Evolutionary conservation across 2,797 vertebrate genomes (phyloP).

Genomic region (Sorex maritimensis): DNA sequence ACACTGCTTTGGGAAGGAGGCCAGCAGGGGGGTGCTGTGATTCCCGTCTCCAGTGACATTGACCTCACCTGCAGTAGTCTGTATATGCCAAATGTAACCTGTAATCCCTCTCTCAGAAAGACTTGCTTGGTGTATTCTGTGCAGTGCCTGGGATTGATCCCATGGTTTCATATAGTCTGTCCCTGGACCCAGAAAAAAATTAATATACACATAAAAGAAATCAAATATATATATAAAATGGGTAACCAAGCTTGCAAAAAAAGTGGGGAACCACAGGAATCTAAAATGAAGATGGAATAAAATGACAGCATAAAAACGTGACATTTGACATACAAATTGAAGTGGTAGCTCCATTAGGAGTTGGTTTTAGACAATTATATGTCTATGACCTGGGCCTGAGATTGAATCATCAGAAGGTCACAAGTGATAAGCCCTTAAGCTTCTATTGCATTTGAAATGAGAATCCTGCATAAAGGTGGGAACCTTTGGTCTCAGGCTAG

Average conservation of each 20-base stretch:
- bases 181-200: neutral
- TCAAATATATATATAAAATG: neutral
- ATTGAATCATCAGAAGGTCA: neutral
- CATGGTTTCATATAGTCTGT: too few relatives aligned
- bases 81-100: neutral
- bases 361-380: too few relatives aligned
- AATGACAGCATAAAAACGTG: neutral
- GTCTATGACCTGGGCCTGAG: neutral
- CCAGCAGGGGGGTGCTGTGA: neutral
- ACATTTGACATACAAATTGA: neutral
- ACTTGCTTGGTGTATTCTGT: neutral
- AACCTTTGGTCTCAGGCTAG: neutral
- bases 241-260: neutral
- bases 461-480: neutral
- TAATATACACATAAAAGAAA: neutral
- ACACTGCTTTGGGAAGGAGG: neutral
- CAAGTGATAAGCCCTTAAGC: neutral
- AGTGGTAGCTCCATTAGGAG: neutral
- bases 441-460: slow-evolving; percentile 4
- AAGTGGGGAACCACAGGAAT: neutral
- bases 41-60: neutral
- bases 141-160: too few relatives aligned
- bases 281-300: slow-evolving; percentile 14
- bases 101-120: neutral
- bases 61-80: neutral